Base-by-base conservation (phyloP, 2,888 invertebrate species). In the Zaprionus bogoriensis region DNA sequence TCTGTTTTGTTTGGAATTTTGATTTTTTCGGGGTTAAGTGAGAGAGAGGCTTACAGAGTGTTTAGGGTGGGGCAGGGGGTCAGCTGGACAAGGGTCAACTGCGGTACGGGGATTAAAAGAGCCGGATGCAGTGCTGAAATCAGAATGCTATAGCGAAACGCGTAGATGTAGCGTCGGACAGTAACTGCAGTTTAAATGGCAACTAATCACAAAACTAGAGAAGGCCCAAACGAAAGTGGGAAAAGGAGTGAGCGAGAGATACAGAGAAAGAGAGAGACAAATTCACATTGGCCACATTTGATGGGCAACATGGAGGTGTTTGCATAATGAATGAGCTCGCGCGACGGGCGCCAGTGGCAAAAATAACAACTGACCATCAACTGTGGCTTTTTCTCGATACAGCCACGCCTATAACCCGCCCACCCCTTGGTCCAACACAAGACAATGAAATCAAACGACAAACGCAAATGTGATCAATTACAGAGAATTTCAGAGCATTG, bases 401-500 rank as follows among this genome's bases (percentile, higher is more conserved):
- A 9, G 57, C 32, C 10, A 51, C 7, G 20, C 27, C 44, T 39
- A 12, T 20, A 22, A n/a, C 28, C 2, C 53, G 54, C 6, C 27
- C 27, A 7, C 2, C 1, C 27, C 27, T 9, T 27, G 9, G n/a
- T n/a, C n/a, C n/a, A 58, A 70, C 70, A 71, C 65, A 74, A 69
- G 82, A 81, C 79, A 82, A 83, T 85, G 72, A 79, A 85, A 82
- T 79, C 83, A 79, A 84, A 85, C 72, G 74, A 74, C 74, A 83
- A 82, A 67, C 72, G 68, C 69, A 75, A 83, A 83, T 80, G 80
- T 68, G 80, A 80, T 82, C 80, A 83, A 86, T 83, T 80, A 77
- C 80, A 82, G 71, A 67, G 71, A 69, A 77, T 83, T 80, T 73
- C 54, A 71, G 14, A 14, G 32, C 53, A 42, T 54, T 45, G 46